Evolutionary conservation across 2,888 invertebrate species (phyloP).

Genomic region (Pyrrhosoma nymphula): DNA sequence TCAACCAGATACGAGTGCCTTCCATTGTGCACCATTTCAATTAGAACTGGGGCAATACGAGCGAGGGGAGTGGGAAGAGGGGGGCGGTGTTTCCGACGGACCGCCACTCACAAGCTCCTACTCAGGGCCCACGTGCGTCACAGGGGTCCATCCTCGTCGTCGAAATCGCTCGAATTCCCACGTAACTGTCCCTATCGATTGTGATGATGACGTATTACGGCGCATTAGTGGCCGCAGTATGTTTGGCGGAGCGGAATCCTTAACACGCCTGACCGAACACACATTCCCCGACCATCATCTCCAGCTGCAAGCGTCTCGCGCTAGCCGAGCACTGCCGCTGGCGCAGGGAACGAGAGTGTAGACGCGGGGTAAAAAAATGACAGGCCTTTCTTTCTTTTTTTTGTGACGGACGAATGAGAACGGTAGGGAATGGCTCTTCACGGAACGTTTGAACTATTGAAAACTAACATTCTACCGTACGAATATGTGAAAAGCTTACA

Average conservation of each 20-base stretch:
- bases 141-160: background rate
- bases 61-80: too few relatives aligned
- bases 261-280: background rate
- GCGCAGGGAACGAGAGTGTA: background rate
- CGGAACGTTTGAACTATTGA: background rate
- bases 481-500: too few relatives aligned
- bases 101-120: background rate
- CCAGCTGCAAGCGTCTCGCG: background rate
- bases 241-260: background rate
- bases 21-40: too few relatives aligned
- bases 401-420: background rate
- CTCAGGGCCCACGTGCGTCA: background rate
- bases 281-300: background rate
- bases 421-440: background rate
- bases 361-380: background rate
- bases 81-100: too few relatives aligned
- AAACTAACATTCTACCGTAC: background rate
- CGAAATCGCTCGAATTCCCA: background rate
- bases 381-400: background rate
- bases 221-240: background rate
- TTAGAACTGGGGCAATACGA: too few relatives aligned
- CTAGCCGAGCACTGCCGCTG: background rate
- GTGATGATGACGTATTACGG: background rate
- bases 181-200: conserved; percentile 28
- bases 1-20: too few relatives aligned